Conservation (phyloP, 2,113 vertebrate genomes). For the Nerophis lumbriciformis region DNA sequence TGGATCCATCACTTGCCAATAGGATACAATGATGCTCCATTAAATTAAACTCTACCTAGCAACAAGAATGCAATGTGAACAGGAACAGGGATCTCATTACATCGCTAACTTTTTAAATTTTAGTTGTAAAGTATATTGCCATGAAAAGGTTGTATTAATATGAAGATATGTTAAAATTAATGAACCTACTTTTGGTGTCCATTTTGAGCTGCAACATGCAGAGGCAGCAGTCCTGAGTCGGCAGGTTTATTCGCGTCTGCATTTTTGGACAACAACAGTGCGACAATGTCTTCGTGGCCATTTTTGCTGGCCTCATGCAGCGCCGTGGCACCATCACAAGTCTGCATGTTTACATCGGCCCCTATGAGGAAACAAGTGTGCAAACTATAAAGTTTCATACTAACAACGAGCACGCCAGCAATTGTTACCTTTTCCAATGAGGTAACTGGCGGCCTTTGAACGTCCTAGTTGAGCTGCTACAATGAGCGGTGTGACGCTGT, state of each 20-base stretch:
- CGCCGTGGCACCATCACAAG: slow-evolving; percentile 81
- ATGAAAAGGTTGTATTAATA: too few species aligned
- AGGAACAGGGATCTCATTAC: too few species aligned
- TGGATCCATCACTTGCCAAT: too few species aligned
- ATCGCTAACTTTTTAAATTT: too few species aligned
- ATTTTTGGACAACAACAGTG: slow-evolving; percentile 80
- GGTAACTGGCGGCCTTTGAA: slow-evolving; percentile 76
- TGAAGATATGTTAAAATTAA: background rate
- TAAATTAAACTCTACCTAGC: too few species aligned
- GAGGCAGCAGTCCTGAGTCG: slow-evolving; percentile 81
- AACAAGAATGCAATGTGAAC: too few species aligned
- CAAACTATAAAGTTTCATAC: background rate
- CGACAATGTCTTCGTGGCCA: slow-evolving; percentile 73
- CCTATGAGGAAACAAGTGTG: slow-evolving; percentile 59
- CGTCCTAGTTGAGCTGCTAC: slow-evolving; percentile 87
- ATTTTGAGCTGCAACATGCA: slow-evolving; percentile 84
- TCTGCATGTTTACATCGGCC: slow-evolving; percentile 88
- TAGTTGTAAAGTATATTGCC: too few species aligned
- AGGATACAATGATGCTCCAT: too few species aligned
- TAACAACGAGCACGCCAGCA: background rate
- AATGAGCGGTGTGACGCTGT: slow-evolving; percentile 84
- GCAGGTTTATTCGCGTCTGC: slow-evolving; percentile 89
- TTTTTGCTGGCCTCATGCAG: slow-evolving; percentile 88
- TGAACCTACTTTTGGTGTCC: slow-evolving; percentile 84
- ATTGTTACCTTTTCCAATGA: slow-evolving; percentile 70